Evolutionary conservation across 2,797 vertebrate genomes (phyloP), one percentile per base, ranked within the genome.

Genomic region (Diglossa cyanea): DNA sequence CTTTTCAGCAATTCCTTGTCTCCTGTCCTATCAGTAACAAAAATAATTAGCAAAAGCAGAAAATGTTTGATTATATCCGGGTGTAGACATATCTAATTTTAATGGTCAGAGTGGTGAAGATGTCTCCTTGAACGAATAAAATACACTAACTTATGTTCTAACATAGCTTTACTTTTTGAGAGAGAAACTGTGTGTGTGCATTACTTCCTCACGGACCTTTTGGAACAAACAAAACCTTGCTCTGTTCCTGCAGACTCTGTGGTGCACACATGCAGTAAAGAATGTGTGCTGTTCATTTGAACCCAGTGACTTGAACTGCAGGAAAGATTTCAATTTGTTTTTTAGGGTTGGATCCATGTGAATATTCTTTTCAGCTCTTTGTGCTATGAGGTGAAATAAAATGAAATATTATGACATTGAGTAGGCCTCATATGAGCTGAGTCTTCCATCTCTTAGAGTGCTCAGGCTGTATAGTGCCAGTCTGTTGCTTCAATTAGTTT

Each of bases 401-500:
- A 95, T 45, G 84, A 72, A 94, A 81, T 94, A 51, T 85, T 88
- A 51, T 33, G 54, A 88, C 37, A 20, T 51, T 55, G 28, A 39
- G 8, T 54, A 58, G 77, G 63, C 68, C 80, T 89, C 42, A 12
- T 67, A 45, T 9, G 26, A 74, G 71, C 71, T 13, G 62, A 92
- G 53, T 61, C 53, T 79, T 76, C 79, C 3, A 37, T 74, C 81
- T 66, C 42, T 70, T 9, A 7, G 44, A 0, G 26, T 73, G 68
- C 68, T 82, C 17, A 44, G 80, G 11, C 84, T 87, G 42, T 61
- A 2, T 50, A 57, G 86, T 91, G 50, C 74, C 67, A 83, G 81
- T 47, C 63, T 87, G 76, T 67, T 74, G 28, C 77, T 85, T 94
- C 91, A 94, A 92, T 94, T 93, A 89, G 92, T 94, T 95, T 89